These are phyloP conservation scores for Noctuana brunneofusca DNA, from an alignment of 2,888 invertebrate genomes.

Conservation along the genomic window DNA sequence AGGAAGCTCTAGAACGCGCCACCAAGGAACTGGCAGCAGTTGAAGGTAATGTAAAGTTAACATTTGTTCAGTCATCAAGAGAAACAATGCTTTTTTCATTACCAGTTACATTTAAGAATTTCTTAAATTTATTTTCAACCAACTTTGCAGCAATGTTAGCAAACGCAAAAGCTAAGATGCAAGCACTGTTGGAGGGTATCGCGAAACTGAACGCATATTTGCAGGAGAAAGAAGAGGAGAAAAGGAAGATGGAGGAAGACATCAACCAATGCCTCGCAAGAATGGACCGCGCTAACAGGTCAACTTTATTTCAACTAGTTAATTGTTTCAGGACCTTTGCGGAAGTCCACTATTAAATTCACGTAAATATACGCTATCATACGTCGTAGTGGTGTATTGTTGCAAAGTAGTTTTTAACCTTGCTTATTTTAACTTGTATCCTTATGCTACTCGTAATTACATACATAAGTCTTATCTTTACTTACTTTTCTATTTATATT, in stretches of 20 bases:
- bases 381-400: too few species aligned
- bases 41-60: slow-evolving; percentile 68
- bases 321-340: too few species aligned
- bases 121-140: background rate
- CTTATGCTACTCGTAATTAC: too few species aligned
- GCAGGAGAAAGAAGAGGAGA: slow-evolving; percentile 87
- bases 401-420: too few species aligned
- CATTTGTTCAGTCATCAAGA: too few species aligned
- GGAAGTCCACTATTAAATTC: too few species aligned
- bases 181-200: slow-evolving; percentile 89
- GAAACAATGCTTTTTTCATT: too few species aligned
- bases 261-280: slow-evolving; percentile 90
- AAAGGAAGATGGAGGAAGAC: slow-evolving; percentile 87
- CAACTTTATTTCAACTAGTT: too few species aligned
- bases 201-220: slow-evolving; percentile 88
- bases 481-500: background rate
- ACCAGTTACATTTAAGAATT: too few species aligned
- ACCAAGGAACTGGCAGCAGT: slow-evolving; percentile 85
- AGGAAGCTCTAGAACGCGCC: slow-evolving; percentile 90
- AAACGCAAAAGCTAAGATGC: slow-evolving; percentile 90
- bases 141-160: slow-evolving; percentile 75
- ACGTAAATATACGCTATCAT: too few species aligned
- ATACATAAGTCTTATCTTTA: too few species aligned
- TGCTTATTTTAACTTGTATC: too few species aligned
- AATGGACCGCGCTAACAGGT: slow-evolving; percentile 89